Conservation (phyloP, 2,888 invertebrate genomes). For the Drosophila pseudotakahashii region DNA sequence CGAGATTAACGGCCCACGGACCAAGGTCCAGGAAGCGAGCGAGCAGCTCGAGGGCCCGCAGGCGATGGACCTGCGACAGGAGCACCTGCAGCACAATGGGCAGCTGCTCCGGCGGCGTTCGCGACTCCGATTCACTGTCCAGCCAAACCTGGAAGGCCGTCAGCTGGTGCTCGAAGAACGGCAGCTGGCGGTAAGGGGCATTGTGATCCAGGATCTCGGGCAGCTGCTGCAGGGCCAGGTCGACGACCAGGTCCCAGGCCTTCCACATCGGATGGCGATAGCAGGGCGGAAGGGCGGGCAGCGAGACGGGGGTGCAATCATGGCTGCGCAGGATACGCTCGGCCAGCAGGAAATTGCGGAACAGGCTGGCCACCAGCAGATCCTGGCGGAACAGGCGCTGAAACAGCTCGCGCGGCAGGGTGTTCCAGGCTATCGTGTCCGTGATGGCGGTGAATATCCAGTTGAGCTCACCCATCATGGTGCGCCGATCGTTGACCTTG, state of each 20-base stretch:
- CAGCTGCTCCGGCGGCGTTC: conserved; percentile 97
- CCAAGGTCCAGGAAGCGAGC: conserved; percentile 98
- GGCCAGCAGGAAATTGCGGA: conserved; percentile 98
- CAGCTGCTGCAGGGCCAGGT: conserved; percentile 95
- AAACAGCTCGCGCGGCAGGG: conserved; percentile 96
- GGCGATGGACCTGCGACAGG: conserved; percentile 91
- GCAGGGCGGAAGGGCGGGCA: conserved; percentile 95
- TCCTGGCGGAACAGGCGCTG: conserved; percentile 99
- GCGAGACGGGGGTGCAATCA: conserved; percentile 98
- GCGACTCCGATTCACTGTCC: conserved; percentile 87
- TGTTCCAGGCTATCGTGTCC: conserved; percentile 99
- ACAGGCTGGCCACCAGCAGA: conserved; percentile 98
- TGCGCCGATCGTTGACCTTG: conserved; percentile 95
- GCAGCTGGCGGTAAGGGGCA: conserved; percentile 89
- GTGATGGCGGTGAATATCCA: conserved; percentile 99
- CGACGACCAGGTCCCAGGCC: conserved; percentile 98
- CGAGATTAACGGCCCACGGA: conserved; percentile 97
- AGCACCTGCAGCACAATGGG: conserved; percentile 98
- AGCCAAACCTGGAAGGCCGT: conserved; percentile 94
- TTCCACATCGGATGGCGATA: conserved; percentile 96
- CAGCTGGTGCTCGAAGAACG: conserved; percentile 98
- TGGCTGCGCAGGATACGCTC: conserved; percentile 98
- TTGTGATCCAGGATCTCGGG: conserved; percentile 89
- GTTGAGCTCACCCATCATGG: conserved; percentile 99
- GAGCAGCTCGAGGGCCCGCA: conserved; percentile 96